Evolutionary conservation across 2,113 vertebrate genomes (phyloP).

Genomic region (Meleagris gallopavo): DNA sequence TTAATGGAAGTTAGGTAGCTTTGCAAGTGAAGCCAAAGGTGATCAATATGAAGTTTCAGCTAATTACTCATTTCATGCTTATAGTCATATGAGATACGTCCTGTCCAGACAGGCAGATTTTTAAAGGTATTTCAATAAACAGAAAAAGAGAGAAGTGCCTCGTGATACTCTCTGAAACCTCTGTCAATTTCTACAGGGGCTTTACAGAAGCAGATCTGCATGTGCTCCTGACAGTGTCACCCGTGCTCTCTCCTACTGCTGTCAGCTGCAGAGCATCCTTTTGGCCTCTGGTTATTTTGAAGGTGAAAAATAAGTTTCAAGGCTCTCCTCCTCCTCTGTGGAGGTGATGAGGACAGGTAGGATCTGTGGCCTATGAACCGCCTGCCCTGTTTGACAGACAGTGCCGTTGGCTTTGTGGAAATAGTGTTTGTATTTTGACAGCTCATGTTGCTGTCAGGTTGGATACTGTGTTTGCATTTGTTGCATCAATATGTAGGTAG

Average conservation of each 20-base stretch:
- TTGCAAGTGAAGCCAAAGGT: background rate
- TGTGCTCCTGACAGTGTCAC: background rate
- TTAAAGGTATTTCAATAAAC: background rate
- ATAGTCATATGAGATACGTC: background rate
- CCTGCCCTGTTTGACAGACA: background rate
- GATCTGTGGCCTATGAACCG: background rate
- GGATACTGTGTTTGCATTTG: background rate
- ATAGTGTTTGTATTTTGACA: background rate
- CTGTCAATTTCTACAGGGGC: background rate
- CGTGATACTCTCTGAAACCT: background rate
- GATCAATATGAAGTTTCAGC: background rate
- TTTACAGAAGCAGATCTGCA: background rate
- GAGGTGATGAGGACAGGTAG: background rate
- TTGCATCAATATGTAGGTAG: background rate
- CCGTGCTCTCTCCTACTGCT: background rate
- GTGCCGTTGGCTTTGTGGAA: background rate
- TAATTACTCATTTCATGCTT: background rate
- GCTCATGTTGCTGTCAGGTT: rapidly evolving
- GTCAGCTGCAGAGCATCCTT: background rate
- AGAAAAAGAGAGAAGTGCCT: background rate
- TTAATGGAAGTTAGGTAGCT: background rate
- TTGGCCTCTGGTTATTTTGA: background rate
- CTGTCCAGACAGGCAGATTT: background rate
- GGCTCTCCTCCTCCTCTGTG: background rate
- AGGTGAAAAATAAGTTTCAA: background rate